Percentiles rank a stretch among this genome's conserved stretches.
Conservation (phyloP, 2,113 vertebrate genomes). For the Parus major region DNA sequence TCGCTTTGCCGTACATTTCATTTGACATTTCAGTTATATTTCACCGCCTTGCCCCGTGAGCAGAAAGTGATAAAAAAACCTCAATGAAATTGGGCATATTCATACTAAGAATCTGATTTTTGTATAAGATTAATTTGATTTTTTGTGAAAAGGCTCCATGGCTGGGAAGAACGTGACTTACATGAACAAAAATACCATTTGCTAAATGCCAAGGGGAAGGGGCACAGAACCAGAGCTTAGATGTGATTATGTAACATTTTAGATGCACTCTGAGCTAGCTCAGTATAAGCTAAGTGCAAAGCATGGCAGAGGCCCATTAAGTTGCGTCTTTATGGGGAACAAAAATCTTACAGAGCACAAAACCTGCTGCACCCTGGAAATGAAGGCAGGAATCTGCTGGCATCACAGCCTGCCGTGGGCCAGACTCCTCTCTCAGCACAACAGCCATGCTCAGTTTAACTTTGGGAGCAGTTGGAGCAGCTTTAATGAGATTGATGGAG, state of each 20-base stretch:
- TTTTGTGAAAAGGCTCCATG: constrained; percentile 23
- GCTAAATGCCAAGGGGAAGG: neutral
- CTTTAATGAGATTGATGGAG: neutral
- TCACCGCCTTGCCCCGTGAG: neutral
- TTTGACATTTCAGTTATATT: constrained; percentile 57
- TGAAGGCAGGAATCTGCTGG: neutral
- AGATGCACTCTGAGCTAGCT: neutral
- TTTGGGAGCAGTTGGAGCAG: neutral
- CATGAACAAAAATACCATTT: constrained; percentile 13
- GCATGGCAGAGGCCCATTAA: neutral
- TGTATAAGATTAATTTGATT: constrained; percentile 36
- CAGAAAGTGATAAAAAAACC: neutral
- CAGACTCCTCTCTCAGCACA: neutral
- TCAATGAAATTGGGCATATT: constrained; percentile 30
- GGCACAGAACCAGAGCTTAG: neutral
- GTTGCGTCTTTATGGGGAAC: neutral
- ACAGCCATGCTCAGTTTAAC: neutral
- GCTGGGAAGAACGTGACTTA: constrained; percentile 12
- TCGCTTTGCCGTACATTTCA: constrained; percentile 41
- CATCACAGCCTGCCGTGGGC: neutral
- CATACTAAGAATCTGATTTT: constrained; percentile 23
- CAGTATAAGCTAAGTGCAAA: neutral
- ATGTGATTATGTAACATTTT: neutral
- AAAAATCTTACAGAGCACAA: neutral
- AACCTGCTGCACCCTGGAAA: neutral